Percentiles rank a stretch among this genome's conserved stretches.
Evolutionary conservation across 2,797 vertebrate genomes (phyloP).

Genomic region (Denticeps clupeoides): DNA sequence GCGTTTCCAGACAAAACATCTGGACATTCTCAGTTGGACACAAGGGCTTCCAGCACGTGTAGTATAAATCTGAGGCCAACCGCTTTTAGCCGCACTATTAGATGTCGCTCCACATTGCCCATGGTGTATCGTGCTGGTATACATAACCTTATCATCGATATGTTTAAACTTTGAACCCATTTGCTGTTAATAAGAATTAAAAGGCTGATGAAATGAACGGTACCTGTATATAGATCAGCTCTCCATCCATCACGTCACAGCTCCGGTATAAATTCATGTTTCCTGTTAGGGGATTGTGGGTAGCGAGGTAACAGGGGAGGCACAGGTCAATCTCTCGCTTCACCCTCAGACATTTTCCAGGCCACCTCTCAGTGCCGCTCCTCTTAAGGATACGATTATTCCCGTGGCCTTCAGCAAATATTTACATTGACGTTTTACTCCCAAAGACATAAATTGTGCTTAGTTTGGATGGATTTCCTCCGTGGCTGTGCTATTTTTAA

Average conservation of each 20-base stretch:
- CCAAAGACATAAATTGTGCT: too few relatives aligned
- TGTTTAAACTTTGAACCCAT: too few relatives aligned
- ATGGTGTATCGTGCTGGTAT: too few relatives aligned
- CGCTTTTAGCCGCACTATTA: background rate
- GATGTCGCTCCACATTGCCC: slow-evolving; percentile 4
- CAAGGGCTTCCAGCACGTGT: background rate
- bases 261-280: slow-evolving; percentile 9
- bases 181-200: too few relatives aligned
- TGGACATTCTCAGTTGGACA: background rate
- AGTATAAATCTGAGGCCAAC: background rate
- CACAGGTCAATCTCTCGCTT: too few relatives aligned
- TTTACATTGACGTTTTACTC: slow-evolving; percentile 14
- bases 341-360: slow-evolving; percentile 10
- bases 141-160: too few relatives aligned
- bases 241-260: slow-evolving; percentile 10
- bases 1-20: background rate
- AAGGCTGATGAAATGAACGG: too few relatives aligned
- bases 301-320: too few relatives aligned
- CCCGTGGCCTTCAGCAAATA: slow-evolving; percentile 15
- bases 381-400: background rate
- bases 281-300: slow-evolving; percentile 15
- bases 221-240: too few relatives aligned
- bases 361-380: background rate
- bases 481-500: too few relatives aligned
- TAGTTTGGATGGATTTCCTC: too few relatives aligned